phyloP scores from a whole-genome alignment of 2,797 vertebrate species.

The Coregonus suidteri region DNA sequence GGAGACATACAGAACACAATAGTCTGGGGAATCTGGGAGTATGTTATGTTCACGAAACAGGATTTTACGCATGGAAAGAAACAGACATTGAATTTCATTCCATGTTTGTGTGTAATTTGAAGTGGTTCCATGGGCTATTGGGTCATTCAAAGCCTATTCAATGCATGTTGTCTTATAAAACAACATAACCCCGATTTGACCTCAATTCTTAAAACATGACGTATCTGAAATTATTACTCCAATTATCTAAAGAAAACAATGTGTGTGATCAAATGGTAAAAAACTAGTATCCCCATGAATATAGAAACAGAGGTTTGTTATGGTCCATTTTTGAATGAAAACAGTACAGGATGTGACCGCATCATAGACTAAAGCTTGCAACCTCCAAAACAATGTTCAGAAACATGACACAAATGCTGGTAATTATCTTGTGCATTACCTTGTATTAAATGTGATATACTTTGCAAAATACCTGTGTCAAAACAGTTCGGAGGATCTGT shows the following conservation, averaged over 20 bases:
- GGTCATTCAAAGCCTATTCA: neutral
- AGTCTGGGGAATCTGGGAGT: neutral
- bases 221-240: no score
- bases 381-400: neutral
- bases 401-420: neutral
- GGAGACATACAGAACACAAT: neutral
- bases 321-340: neutral
- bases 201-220: neutral
- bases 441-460: neutral
- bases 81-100: neutral
- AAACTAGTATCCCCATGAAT: no score
- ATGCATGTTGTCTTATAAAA: neutral
- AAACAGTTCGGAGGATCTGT: neutral
- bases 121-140: neutral
- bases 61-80: neutral
- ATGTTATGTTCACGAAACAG: neutral
- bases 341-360: neutral
- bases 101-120: neutral
- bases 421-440: neutral
- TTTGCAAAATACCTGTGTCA: neutral
- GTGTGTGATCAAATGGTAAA: no score
- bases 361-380: neutral
- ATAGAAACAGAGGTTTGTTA: neutral
- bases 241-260: neutral
- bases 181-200: neutral